phyloP scores from a whole-genome alignment of 1,140 invertebrate genomes.

The Apolygus lucorum region DNA sequence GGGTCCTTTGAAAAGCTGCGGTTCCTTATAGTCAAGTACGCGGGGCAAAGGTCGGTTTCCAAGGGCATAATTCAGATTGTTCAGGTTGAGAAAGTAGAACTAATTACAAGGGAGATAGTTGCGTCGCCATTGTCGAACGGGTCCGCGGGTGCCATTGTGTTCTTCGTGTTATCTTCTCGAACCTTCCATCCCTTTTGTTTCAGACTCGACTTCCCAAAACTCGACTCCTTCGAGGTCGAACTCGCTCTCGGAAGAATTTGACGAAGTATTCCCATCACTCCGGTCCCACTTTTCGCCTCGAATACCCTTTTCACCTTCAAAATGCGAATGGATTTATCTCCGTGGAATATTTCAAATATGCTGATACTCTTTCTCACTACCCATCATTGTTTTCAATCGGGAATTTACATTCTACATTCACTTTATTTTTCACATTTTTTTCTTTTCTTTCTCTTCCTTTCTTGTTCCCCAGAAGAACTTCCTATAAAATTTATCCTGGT shows the following conservation, averaged over 20 bases:
- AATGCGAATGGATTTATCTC: too few species aligned
- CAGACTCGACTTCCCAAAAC: not conserved
- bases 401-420: too few species aligned
- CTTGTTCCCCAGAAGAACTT: too few species aligned
- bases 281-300: not conserved
- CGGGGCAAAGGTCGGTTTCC: not conserved
- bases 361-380: too few species aligned
- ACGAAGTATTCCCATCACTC: not conserved
- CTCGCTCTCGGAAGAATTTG: not conserved
- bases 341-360: too few species aligned
- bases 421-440: too few species aligned
- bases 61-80: slow-evolving; percentile 11
- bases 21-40: not conserved
- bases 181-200: not conserved
- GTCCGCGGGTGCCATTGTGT: not conserved
- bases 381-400: too few species aligned
- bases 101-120: slow-evolving; percentile 15
- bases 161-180: not conserved
- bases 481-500: too few species aligned
- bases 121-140: slow-evolving; percentile 4
- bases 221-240: not conserved
- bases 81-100: slow-evolving; percentile 3
- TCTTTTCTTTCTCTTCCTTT: too few species aligned
- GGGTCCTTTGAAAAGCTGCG: not conserved
- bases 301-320: not conserved